Base-by-base conservation (phyloP, 2,797 vertebrate genomes). In the Myripristis murdjan region DNA sequence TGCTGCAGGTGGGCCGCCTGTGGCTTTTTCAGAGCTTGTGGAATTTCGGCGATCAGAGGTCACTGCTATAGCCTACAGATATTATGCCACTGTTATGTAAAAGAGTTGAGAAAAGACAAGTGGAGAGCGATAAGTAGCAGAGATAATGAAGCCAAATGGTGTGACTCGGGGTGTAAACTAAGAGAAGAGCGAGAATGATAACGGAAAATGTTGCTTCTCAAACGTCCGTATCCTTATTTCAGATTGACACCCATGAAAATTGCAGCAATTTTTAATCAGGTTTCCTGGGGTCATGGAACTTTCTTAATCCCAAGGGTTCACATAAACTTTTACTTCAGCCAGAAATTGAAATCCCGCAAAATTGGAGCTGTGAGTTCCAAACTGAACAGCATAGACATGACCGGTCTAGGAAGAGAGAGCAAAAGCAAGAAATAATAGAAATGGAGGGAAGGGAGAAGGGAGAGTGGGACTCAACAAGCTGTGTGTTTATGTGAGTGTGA, bases 21-120 rank as follows among this genome's bases (percentile, higher is more conserved):
- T n/a, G 62, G 48, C 39, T 67, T 73, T 65, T 63, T 66, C 62
- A 69, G 55, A 63, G 53, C 67, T 22, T 22, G 22, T 39, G 70
- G 60, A 39, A 73, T 41, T 67, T 53, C 77, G 54, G 59, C 60
- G 60, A 43, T 10, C 71, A 61, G 66, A 24, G 83, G 84, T 85
- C 80, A 64, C 60, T 39, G 74, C 66, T 58, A 82, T 65, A 58
- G 73, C 72, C 77, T 74, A 57, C 59, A 64, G 59, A 77, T 65
- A 59, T 61, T 70, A 53, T 56, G 60, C 56, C 46, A 51, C 15
- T 2, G 70, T 87, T 88, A 89, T 39, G 44, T 87, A 84, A 90
- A 77, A 49, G n/a, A 33, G 16, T 46, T 18, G 0, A 23, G 2
- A 14, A 55, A 46, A 31, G 11, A 26, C 23, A 37, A 26, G 2